Conservation (phyloP, 1,140 invertebrate genomes). For the Drosophila dunni region DNA sequence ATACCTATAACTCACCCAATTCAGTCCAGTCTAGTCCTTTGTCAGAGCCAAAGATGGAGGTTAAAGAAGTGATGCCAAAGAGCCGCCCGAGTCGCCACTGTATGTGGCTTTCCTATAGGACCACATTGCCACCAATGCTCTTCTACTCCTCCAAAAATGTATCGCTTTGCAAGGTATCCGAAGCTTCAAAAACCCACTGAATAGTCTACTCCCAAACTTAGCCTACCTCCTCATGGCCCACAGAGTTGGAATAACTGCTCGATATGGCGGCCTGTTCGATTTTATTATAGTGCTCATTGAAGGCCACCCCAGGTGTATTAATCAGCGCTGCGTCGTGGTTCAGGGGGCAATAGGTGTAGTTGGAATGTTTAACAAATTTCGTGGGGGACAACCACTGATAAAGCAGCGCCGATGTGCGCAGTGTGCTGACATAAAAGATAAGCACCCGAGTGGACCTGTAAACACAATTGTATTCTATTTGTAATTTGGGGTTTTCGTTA, state of each 20-base stretch:
- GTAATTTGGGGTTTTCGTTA: neutral
- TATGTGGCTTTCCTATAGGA: conserved; percentile 40
- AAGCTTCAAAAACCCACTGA: conserved; percentile 15
- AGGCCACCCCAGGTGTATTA: conserved; percentile 24
- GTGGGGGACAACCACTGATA: conserved; percentile 40
- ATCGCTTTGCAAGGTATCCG: conserved; percentile 31
- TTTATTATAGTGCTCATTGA: conserved; percentile 26
- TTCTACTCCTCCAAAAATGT: conserved; percentile 34
- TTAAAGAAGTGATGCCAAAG: conserved; percentile 84
- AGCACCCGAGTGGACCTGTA: conserved; percentile 35
- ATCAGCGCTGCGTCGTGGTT: conserved; percentile 53
- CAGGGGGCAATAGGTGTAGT: conserved; percentile 19
- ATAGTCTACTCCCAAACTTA: conserved; percentile 52
- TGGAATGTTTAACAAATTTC: conserved; percentile 50
- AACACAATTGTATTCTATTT: too few species aligned
- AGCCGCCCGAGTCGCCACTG: conserved; percentile 50
- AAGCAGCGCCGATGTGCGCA: conserved; percentile 45
- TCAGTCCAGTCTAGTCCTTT: conserved; percentile 77
- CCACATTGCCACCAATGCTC: conserved; percentile 2
- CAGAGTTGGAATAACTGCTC: conserved; percentile 39
- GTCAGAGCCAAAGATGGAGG: conserved; percentile 77
- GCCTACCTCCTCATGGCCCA: conserved; percentile 36
- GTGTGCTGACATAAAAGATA: conserved; percentile 48
- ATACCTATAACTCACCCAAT: conserved; percentile 33
- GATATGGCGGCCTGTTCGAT: conserved; percentile 31